Evolutionary conservation across 2,888 invertebrate genomes (phyloP), one percentile per base, ranked within the genome.

Genomic region (Unio delphinus): DNA sequence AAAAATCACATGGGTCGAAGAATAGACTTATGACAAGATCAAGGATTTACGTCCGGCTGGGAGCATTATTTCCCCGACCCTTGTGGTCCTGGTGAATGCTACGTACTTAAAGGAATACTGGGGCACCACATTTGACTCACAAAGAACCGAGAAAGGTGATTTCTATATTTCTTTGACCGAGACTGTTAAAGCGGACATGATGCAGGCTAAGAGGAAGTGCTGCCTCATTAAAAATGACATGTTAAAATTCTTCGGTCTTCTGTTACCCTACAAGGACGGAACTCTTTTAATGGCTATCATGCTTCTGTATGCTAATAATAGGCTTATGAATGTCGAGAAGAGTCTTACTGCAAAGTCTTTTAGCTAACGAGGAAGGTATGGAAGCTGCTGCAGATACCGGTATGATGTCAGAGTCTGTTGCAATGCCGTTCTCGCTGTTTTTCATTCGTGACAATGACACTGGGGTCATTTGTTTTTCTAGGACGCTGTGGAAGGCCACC

Each of bases 1-100:
- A 96, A 98, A 64, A 98, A 98, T 23, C 87, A 80, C 89, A 56
- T 97, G 96, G 95, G 95, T 96, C 58, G 93, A 94, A 85, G 88
- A 92, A 7, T 92, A 95, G 85, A 98, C 98, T 0, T 93, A 95
- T 66, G 90, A 94, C 11, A 95, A 94, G 88, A 97, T 98, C 70
- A 93, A 93, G 80, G 92, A 96, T 82, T 91, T 98, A 3, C 90
- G 98, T 64, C 87, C 91, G 1, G 30, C 92, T 1, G 92, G 92
- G 23, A 74, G 82, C 11, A 78, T 91, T 18, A 81, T 23, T 23
- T 23, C 23, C 23, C 23, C 23, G 23, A 23, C 89, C 1, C 75
- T 82, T 5, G 75, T 91, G 70, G 86, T 91, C n/a, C 75, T 91
- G 17, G 86, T 91, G 58, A 91, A 91, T 82, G 91, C 91, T 8